A percentile compares a stretch with the other conserved stretches of the same genome.
These are phyloP conservation scores for Lipophrys pholis DNA, from an alignment of 2,113 vertebrate species.

Conservation along the genomic window DNA sequence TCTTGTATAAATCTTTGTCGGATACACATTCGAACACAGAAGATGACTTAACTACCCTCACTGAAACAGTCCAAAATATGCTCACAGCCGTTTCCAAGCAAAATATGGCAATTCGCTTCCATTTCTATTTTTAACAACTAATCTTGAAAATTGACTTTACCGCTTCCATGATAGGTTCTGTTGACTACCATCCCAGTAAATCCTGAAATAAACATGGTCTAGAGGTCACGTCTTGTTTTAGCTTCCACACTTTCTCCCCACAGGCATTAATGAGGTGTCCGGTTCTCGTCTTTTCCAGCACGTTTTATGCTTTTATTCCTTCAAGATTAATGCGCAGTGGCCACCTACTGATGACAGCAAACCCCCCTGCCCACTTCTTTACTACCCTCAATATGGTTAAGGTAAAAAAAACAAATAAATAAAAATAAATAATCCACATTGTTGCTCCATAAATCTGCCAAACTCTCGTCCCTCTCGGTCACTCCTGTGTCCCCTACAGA, in stretches of 20 bases:
- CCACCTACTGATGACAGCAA: slow-evolving; percentile 27
- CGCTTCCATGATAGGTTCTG: slow-evolving; percentile 1
- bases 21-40: background rate
- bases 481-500: slow-evolving; percentile 49
- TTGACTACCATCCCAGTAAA: slow-evolving; percentile 19
- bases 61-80: slow-evolving; percentile 22
- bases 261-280: slow-evolving; percentile 7
- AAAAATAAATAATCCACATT: slow-evolving; percentile 10
- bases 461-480: slow-evolving; percentile 25
- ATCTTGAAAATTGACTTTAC: slow-evolving; percentile 37
- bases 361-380: slow-evolving; percentile 17
- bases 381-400: slow-evolving; percentile 7
- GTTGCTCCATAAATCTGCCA: slow-evolving; percentile 57
- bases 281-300: slow-evolving; percentile 11
- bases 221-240: slow-evolving; percentile 47
- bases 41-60: background rate
- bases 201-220: slow-evolving; percentile 39
- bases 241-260: background rate
- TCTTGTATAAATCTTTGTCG: background rate
- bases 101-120: slow-evolving; percentile 30
- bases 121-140: slow-evolving; percentile 48
- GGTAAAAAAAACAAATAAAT: background rate
- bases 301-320: background rate
- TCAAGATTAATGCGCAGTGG: slow-evolving; percentile 5
- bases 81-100: background rate